These are phyloP conservation scores for Adelosebastes latens DNA, from an alignment of 2,797 vertebrate genomes.

Conservation along the genomic window DNA sequence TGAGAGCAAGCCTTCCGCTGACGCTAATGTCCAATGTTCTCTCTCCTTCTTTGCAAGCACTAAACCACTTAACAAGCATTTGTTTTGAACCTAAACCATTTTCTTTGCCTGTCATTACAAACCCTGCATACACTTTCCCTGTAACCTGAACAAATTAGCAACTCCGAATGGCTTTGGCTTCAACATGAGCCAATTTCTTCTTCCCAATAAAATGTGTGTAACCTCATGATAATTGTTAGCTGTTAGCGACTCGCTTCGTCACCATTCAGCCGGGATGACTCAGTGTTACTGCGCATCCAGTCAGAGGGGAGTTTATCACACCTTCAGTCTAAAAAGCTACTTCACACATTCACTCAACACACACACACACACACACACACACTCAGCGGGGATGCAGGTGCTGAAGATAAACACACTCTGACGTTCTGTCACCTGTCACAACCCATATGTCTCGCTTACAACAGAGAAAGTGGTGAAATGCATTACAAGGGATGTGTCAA, in stretches of 20 bases:
- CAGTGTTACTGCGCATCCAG: background rate
- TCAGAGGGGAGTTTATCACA: conserved; percentile 20
- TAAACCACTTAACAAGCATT: conserved; percentile 5
- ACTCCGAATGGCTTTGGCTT: background rate
- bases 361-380: background rate
- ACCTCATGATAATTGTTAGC: background rate
- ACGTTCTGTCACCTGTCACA: conserved; percentile 12
- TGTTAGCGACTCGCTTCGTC: background rate
- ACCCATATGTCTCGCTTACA: conserved; percentile 8
- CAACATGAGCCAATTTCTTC: background rate
- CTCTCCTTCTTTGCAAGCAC: background rate
- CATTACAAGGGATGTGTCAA: conserved; percentile 56
- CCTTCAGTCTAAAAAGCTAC: conserved; percentile 35
- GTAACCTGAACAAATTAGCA: background rate
- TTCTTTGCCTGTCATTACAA: background rate
- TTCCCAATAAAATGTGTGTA: background rate
- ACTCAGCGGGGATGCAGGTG: background rate
- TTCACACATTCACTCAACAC: conserved; percentile 20
- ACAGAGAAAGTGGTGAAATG: conserved; percentile 37
- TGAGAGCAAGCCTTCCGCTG: background rate
- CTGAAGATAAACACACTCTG: background rate
- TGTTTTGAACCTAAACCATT: conserved; percentile 3
- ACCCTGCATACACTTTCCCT: background rate
- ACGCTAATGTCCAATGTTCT: conserved; percentile 10
- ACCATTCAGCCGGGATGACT: background rate